Base-by-base conservation (phyloP, 2,888 invertebrate genomes). In the Calameuta idolon region DNA sequence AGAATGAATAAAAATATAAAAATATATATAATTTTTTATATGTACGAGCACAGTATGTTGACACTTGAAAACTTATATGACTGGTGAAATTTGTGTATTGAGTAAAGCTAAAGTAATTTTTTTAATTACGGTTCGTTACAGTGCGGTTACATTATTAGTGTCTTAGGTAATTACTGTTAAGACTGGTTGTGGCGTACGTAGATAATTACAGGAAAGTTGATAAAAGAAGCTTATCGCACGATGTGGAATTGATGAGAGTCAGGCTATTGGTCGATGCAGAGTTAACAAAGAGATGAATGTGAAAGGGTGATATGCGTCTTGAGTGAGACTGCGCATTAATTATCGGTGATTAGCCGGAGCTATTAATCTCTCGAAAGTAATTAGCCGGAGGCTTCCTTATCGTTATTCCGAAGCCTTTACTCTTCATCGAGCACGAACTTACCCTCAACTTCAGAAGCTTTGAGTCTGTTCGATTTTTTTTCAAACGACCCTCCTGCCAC, bases 361-460 rank as follows among this genome's bases (percentile, higher is more conserved):
- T 78, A 81, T 81, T 79, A 81, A 81, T 81, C 79, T 81, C 78
- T 69, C 69, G 15, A 81, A 81, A 79, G 79, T 81, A 81, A 81
- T 81, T 81, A 79, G 69, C 71, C 31, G 71, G 15, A 71, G 71
- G 34, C 33, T 34, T 71, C 71, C 71, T 71, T 71, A 71, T 71
- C 71, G 71, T 71, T 71, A 71, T 34, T 12, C 71, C 12, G 71
- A 33, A 31, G 71, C 5, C 71, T 71, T 71, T 33, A 31, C 71
- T 34, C 33, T 71, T 71, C 71, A 34, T 34, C 71, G 71, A 71
- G 55, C 55, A 55, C 55, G 55, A 55, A 55, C 55, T 55, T 55
- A 23, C 55, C 9, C 55, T 55, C 9, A 23, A 23, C 2, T 9
- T 55, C 55, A 23, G 9, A 55, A 23, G 55, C 55, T 55, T 55